phyloP scores from a whole-genome alignment of 2,888 invertebrate genomes.

The Serripes groenlandicus region DNA sequence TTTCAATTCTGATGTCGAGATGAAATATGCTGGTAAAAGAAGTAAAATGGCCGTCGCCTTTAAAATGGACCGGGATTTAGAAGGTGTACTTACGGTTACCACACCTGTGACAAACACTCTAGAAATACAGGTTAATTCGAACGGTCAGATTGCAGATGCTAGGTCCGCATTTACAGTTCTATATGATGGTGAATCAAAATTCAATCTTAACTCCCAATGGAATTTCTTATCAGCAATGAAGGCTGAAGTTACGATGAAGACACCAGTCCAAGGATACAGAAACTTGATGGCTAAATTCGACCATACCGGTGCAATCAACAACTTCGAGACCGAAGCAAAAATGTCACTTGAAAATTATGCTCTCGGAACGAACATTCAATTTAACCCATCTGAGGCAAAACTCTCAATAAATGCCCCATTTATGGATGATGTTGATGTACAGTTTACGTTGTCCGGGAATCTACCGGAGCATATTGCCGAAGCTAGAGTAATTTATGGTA shows the following conservation, averaged over 20 bases:
- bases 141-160: constrained; percentile 21
- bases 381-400: not conserved
- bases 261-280: not conserved
- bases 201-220: constrained; percentile 4
- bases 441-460: not conserved
- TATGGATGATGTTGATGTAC: not conserved
- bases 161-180: constrained; percentile 17
- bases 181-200: constrained; percentile 25
- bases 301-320: not conserved
- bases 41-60: not conserved
- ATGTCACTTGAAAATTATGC: not conserved
- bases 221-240: not conserved
- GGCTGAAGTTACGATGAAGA: not conserved
- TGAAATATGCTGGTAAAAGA: constrained; percentile 34
- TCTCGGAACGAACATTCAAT: not conserved
- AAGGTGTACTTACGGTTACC: constrained; percentile 12
- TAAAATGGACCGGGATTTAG: constrained; percentile 11
- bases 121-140: constrained; percentile 7
- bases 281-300: not conserved
- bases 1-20: constrained; percentile 25
- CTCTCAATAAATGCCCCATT: not conserved
- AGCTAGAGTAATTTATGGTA: not conserved
- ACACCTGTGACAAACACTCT: constrained; percentile 36
- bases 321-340: constrained; percentile 6
- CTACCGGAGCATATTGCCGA: not conserved